phyloP scores from a whole-genome alignment of 2,113 vertebrate genomes.

The Austrofundulus limnaeus region DNA sequence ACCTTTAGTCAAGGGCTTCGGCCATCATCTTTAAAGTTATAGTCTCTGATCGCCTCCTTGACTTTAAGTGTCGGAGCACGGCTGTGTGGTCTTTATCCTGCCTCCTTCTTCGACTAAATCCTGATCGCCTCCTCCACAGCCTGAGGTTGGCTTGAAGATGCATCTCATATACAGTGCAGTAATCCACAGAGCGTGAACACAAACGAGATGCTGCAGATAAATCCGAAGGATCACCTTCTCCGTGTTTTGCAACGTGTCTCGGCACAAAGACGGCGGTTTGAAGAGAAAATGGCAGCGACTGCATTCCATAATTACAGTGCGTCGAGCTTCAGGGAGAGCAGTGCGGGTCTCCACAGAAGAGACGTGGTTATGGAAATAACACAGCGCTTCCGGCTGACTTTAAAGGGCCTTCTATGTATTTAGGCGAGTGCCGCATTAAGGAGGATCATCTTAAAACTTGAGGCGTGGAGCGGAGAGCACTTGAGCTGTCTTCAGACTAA shows the following conservation, averaged over 20 bases:
- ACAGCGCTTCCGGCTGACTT: constrained; percentile 16
- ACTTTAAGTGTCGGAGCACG: constrained; percentile 67
- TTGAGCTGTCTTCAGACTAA: constrained; percentile 65
- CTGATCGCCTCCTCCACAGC: constrained; percentile 69
- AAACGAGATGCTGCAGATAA: constrained; percentile 51
- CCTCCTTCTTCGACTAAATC: constrained; percentile 63
- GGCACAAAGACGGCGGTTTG: constrained; percentile 44
- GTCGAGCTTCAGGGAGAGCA: constrained; percentile 8
- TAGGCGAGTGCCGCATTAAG: constrained; percentile 66
- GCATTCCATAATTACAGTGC: constrained; percentile 17
- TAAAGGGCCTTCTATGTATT: constrained; percentile 52
- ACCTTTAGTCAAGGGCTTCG: constrained; percentile 78
- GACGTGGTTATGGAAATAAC: constrained; percentile 38
- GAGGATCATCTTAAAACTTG: constrained; percentile 71
- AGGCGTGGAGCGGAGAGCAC: constrained; percentile 67
- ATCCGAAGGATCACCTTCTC: constrained; percentile 54
- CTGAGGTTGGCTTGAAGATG: constrained; percentile 55
- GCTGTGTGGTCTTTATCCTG: constrained; percentile 59
- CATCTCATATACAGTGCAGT: constrained; percentile 62
- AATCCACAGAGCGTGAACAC: constrained; percentile 56
- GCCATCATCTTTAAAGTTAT: constrained; percentile 77
- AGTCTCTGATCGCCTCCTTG: constrained; percentile 64
- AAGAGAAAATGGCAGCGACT: constrained; percentile 57
- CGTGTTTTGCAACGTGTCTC: constrained; percentile 51
- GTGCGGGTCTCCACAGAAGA: constrained; percentile 18